Conservation (phyloP, 2,113 vertebrate species). For the Chauna torquata region DNA sequence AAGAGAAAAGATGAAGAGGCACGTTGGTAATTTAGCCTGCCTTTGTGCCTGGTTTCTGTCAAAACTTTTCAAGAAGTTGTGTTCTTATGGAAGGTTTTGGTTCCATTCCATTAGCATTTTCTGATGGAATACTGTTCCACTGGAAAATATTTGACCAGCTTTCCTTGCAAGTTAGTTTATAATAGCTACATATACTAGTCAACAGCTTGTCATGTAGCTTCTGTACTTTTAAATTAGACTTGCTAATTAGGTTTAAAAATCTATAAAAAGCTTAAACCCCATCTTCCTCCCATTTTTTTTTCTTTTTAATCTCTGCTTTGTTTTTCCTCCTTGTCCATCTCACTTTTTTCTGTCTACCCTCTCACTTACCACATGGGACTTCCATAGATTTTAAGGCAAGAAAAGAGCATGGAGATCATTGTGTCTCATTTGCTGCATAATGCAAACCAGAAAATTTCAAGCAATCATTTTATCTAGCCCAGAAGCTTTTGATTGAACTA, state of each 20-base stretch:
- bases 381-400: not conserved
- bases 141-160: slow-evolving; percentile 54
- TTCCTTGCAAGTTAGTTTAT: slow-evolving; percentile 25
- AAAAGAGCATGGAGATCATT: not conserved
- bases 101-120: slow-evolving; percentile 54
- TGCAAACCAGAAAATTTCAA: slow-evolving; percentile 2
- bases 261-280: not conserved
- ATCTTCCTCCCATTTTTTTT: not conserved
- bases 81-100: slow-evolving; percentile 53
- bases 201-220: slow-evolving; percentile 29
- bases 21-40: slow-evolving; percentile 42
- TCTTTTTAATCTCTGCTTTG: not conserved
- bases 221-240: not conserved
- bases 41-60: slow-evolving; percentile 67
- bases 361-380: not conserved
- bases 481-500: slow-evolving; percentile 1
- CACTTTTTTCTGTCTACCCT: not conserved
- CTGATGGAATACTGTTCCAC: slow-evolving; percentile 39
- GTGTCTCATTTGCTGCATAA: not conserved
- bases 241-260: not conserved
- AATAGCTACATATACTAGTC: slow-evolving; percentile 6
- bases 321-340: not conserved
- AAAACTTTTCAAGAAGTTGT: slow-evolving; percentile 54
- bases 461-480: not conserved
- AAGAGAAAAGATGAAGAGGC: slow-evolving; percentile 56